Conservation (phyloP, 92 coral and sea anemone genomes). For the Blastomussa wellsi region DNA sequence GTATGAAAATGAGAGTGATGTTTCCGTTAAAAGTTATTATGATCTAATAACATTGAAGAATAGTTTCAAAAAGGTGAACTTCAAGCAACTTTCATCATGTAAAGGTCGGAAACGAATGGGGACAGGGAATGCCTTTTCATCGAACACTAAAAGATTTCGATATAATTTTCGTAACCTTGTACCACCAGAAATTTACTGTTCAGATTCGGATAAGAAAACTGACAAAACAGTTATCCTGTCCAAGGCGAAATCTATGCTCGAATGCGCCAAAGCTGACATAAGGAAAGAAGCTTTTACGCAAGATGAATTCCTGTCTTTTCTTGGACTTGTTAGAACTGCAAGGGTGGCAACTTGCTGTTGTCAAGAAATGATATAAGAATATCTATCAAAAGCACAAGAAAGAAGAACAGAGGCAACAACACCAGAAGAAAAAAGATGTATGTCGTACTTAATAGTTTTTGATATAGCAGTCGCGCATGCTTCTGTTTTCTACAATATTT, state of each 20-base stretch:
- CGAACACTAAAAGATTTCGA: slow-evolving; percentile 20
- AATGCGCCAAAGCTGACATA: not conserved
- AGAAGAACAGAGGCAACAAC: not conserved
- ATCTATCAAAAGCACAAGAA: not conserved
- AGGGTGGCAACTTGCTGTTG: not conserved
- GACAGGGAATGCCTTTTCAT: not conserved
- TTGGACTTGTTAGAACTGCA: slow-evolving; percentile 19
- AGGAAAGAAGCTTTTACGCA: slow-evolving; percentile 7
- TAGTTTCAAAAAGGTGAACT: not conserved
- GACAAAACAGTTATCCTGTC: not conserved
- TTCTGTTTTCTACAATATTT: too few species aligned
- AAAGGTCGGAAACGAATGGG: not conserved
- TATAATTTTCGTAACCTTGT: slow-evolving; percentile 15
- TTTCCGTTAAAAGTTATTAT: not conserved
- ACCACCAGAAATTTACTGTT: not conserved
- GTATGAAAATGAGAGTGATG: not conserved
- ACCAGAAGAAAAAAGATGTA: too few species aligned
- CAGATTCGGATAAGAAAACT: not conserved
- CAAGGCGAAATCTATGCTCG: not conserved
- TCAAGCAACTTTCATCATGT: not conserved
- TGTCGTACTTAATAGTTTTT: too few species aligned
- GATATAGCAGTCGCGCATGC: too few species aligned
- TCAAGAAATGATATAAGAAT: not conserved
- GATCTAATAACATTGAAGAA: not conserved
- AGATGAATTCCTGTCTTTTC: slow-evolving; percentile 29